A percentile compares a stretch with the other conserved stretches of the same genome.
phyloP scores from a whole-genome alignment of 2,113 vertebrate genomes.

The Ammospiza caudacuta region DNA sequence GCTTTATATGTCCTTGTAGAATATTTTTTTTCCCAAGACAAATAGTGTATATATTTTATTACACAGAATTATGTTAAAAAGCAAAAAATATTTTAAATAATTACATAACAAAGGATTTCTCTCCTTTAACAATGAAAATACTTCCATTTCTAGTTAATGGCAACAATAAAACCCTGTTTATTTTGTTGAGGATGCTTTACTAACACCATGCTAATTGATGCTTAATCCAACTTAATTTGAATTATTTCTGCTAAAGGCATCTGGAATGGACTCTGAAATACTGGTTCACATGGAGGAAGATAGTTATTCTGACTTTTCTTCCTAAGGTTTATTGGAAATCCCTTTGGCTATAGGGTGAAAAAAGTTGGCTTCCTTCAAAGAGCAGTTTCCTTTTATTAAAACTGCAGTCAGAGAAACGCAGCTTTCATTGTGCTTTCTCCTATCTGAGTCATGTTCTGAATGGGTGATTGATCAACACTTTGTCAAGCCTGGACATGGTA shows the following conservation, averaged over 20 bases:
- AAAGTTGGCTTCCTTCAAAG: neutral
- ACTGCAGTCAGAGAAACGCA: neutral
- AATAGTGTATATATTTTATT: neutral
- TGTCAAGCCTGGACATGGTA: neutral
- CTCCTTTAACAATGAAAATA: neutral
- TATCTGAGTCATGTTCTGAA: neutral
- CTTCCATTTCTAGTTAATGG: neutral
- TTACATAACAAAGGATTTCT: neutral
- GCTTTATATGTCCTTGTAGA: neutral
- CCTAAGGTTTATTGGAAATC: neutral
- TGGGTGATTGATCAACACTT: neutral
- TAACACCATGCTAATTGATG: neutral
- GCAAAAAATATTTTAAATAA: neutral
- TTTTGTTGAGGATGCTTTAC: neutral
- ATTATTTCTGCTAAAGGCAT: neutral
- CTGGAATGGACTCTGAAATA: neutral
- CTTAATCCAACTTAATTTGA: neutral
- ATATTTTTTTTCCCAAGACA: neutral
- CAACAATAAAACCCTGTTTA: neutral
- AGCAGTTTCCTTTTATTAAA: conserved; percentile 15
- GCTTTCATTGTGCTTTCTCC: neutral
- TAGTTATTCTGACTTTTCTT: neutral
- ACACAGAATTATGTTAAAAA: neutral
- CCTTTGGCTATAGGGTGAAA: neutral
- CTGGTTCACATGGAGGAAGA: neutral